A percentile compares a stretch with the other conserved stretches of the same genome.
These are phyloP conservation scores for Drosophila oshimai DNA, from an alignment of 1,140 invertebrate genomes.

Conservation along the genomic window DNA sequence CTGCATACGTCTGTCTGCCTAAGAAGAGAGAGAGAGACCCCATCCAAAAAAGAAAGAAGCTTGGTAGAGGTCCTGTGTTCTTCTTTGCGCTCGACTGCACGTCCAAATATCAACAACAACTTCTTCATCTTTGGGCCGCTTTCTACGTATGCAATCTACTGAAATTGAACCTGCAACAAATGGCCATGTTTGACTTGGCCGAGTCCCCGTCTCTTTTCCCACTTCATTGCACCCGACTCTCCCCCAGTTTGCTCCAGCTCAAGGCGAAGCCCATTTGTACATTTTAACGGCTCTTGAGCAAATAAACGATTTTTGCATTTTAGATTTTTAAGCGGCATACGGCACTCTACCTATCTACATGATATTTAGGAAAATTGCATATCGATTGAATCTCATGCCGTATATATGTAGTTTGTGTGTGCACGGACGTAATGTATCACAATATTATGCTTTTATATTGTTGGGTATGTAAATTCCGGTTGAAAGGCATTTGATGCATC, in stretches of 20 bases:
- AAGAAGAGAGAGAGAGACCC: conserved; percentile 6
- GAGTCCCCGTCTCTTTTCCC: conserved; percentile 31
- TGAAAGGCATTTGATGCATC: background rate
- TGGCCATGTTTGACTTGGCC: conserved; percentile 74
- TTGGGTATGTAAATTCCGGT: background rate
- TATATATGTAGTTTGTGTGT: too few relatives aligned
- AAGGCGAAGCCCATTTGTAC: conserved; percentile 43
- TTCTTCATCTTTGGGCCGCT: conserved; percentile 48
- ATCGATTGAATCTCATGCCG: conserved; percentile 16
- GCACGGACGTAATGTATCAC: background rate
- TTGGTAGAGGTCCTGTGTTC: conserved; percentile 40
- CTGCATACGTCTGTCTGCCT: conserved; percentile 54
- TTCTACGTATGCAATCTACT: conserved; percentile 66
- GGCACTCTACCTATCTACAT: background rate
- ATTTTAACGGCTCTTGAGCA: conserved; percentile 76
- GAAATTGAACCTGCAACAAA: conserved; percentile 79
- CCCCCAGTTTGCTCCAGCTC: background rate
- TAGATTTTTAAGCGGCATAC: conserved; percentile 53
- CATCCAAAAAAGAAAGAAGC: conserved; percentile 10
- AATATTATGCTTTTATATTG: background rate
- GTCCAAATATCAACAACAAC: conserved; percentile 77
- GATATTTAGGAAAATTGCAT: conserved; percentile 31
- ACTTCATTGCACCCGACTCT: conserved; percentile 19
- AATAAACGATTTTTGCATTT: conserved; percentile 80
- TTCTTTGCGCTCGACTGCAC: conserved; percentile 70